Conservation (phyloP, 2,888 invertebrate genomes). For the Drosophila phalerata region DNA sequence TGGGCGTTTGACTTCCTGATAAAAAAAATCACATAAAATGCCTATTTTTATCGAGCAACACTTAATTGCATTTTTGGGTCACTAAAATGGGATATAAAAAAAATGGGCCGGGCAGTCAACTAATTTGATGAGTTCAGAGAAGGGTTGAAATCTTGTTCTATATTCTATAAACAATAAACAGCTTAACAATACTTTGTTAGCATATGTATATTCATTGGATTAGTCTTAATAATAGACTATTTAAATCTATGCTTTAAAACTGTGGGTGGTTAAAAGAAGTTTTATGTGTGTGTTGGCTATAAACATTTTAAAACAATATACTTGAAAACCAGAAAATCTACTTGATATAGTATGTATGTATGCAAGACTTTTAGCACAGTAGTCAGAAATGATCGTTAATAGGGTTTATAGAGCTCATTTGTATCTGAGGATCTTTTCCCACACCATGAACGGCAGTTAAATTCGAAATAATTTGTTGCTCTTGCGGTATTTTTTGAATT, state of each 20-base stretch:
- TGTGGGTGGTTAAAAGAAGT: constrained; percentile 8
- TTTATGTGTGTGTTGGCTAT: constrained; percentile 19
- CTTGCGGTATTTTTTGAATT: constrained; percentile 59
- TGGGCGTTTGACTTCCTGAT: constrained; percentile 53
- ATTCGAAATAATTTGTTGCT: constrained; percentile 48
- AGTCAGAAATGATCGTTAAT: constrained; percentile 39
- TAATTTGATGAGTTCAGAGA: constrained; percentile 22
- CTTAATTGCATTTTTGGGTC: constrained; percentile 80
- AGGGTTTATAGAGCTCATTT: constrained; percentile 35
- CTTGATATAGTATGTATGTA: constrained; percentile 21
- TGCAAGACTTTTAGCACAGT: constrained; percentile 32
- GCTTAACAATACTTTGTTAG: constrained; percentile 31
- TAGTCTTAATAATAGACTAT: constrained; percentile 14
- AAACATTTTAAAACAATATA: constrained; percentile 54
- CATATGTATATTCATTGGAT: constrained; percentile 5
- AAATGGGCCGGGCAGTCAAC: constrained; percentile 49
- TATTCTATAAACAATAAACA: constrained; percentile 9
- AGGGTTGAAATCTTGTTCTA: constrained; percentile 7
- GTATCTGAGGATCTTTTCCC: constrained; percentile 59
- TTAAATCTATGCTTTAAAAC: not conserved
- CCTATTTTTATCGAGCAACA: constrained; percentile 76
- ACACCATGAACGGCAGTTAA: constrained; percentile 32
- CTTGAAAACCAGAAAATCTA: constrained; percentile 34
- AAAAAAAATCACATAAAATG: constrained; percentile 75
- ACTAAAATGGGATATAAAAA: constrained; percentile 68